A percentile compares a stretch with the other conserved stretches of the same genome.
Evolutionary conservation across 2,113 vertebrate genomes (phyloP).

Genomic region (Prunella fulvescens): DNA sequence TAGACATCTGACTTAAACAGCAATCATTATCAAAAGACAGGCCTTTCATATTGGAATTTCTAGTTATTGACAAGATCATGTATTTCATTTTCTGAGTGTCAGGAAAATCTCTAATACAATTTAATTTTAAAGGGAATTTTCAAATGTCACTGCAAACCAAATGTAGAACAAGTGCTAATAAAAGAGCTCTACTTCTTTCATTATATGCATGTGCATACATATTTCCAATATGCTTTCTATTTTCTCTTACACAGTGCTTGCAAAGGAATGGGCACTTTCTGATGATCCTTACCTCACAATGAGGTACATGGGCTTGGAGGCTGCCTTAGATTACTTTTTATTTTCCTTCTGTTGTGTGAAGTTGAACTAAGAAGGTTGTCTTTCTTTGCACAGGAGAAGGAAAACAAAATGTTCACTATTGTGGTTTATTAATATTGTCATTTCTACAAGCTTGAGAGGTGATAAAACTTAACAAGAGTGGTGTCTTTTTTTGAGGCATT

Average conservation of each 20-base stretch:
- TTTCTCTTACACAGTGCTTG: not conserved
- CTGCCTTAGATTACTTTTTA: not conserved
- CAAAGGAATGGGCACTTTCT: not conserved
- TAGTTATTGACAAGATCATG: not conserved
- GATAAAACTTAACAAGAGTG: not conserved
- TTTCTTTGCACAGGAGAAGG: not conserved
- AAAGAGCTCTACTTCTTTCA: not conserved
- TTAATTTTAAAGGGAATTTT: not conserved
- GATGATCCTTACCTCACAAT: not conserved
- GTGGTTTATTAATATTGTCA: not conserved
- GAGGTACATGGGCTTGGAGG: not conserved
- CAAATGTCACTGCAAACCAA: not conserved
- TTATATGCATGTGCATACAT: not conserved
- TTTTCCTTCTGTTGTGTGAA: not conserved
- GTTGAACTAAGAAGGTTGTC: not conserved
- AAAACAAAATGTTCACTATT: not conserved
- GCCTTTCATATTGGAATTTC: not conserved
- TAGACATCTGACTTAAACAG: not conserved
- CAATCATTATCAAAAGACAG: not conserved
- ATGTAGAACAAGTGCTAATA: not conserved
- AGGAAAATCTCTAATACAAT: not conserved
- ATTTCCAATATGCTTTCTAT: not conserved
- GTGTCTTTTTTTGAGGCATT: not conserved
- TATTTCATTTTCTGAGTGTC: not conserved
- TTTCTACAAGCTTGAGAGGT: not conserved